These are phyloP conservation scores for Festucalex cinctus DNA, from an alignment of 2,113 vertebrate species.

Conservation along the genomic window DNA sequence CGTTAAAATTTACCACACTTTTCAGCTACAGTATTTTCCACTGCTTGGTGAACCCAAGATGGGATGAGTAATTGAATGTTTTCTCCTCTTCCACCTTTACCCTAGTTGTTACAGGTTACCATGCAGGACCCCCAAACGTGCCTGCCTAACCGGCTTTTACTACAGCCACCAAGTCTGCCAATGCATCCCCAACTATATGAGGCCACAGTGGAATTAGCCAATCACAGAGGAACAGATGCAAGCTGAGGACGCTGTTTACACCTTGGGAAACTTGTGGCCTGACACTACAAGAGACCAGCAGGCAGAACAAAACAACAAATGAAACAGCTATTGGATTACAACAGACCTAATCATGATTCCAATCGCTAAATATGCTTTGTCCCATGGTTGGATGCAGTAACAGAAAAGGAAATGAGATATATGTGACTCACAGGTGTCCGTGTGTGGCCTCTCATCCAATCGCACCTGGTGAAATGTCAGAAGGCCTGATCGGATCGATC, in stretches of 20 bases:
- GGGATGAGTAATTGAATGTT: background rate
- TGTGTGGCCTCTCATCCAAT: constrained; percentile 4
- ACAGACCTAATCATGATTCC: constrained; percentile 4
- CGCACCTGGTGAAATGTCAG: background rate
- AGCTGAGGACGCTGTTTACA: background rate
- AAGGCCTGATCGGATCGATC: constrained; percentile 15
- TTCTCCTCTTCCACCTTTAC: background rate
- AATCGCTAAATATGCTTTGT: background rate
- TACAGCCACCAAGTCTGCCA: constrained; percentile 69
- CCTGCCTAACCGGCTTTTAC: constrained; percentile 54
- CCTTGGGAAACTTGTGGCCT: constrained; percentile 2
- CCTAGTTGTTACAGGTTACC: constrained; percentile 62
- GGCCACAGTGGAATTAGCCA: constrained; percentile 57
- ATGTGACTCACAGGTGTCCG: constrained; percentile 4
- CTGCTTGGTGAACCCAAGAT: no score
- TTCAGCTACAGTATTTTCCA: no score
- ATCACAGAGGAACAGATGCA: background rate
- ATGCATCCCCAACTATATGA: constrained; percentile 71
- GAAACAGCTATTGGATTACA: constrained; percentile 25
- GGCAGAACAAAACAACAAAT: constrained; percentile 12
- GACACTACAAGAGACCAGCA: background rate
- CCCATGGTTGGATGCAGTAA: constrained; percentile 4
- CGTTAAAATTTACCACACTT: no score
- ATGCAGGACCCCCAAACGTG: constrained; percentile 58
- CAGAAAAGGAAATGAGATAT: constrained; percentile 6